Evolutionary conservation across 2,888 invertebrate genomes (phyloP).

Genomic region (Achlya flavicornis): DNA sequence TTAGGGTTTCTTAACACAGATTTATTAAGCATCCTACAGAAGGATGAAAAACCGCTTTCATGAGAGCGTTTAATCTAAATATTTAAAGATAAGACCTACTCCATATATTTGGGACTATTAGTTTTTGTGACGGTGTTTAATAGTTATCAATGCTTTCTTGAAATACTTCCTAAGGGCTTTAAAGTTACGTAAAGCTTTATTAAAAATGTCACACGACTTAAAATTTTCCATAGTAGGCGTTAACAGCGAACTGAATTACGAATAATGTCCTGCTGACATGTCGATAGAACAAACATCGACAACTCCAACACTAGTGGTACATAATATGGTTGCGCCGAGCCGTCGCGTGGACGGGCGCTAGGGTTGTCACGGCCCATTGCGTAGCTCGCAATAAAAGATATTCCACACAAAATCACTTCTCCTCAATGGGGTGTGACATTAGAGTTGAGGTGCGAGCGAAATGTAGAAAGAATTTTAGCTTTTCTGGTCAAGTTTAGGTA

Average conservation of each 20-base stretch:
- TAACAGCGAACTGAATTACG: not conserved
- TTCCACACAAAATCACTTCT: slow-evolving; percentile 5
- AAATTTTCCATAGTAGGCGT: too few relatives aligned
- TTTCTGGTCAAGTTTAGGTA: not conserved
- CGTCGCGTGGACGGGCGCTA: not conserved
- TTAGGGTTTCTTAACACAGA: too few relatives aligned
- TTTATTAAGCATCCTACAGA: too few relatives aligned
- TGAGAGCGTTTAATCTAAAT: too few relatives aligned
- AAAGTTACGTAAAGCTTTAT: too few relatives aligned
- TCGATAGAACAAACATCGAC: not conserved
- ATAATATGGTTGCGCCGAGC: not conserved
- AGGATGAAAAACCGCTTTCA: too few relatives aligned
- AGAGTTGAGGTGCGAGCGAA: not conserved
- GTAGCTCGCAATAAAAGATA: slow-evolving; percentile 6
- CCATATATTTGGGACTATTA: too few relatives aligned
- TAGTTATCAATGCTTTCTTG: too few relatives aligned
- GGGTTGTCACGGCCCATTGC: slow-evolving; percentile 7
- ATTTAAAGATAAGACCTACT: too few relatives aligned
- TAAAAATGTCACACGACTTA: too few relatives aligned
- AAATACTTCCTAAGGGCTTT: too few relatives aligned
- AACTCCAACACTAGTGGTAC: not conserved
- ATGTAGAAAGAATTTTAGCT: not conserved
- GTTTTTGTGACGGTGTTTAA: too few relatives aligned
- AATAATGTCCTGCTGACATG: not conserved
- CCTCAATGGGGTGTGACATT: slow-evolving; percentile 7